Evolutionary conservation across 2,113 vertebrate genomes (phyloP).

Genomic region (Diphyllodes magnificus): DNA sequence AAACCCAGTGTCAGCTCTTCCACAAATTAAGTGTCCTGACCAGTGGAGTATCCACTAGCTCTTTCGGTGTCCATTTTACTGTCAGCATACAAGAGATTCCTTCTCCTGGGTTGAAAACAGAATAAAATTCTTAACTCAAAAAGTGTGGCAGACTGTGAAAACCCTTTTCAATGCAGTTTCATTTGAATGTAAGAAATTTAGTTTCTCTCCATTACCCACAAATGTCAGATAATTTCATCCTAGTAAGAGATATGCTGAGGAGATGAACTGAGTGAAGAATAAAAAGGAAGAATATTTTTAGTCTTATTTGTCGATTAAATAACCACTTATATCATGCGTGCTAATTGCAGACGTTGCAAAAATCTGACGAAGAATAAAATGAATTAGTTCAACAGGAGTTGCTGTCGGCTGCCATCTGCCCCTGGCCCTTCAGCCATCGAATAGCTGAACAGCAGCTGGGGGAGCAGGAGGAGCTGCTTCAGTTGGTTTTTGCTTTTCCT

Average conservation of each 20-base stretch:
- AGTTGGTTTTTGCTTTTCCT: background rate
- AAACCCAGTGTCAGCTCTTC: background rate
- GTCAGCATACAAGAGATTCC: background rate
- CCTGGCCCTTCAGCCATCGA: accelerated
- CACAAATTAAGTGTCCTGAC: background rate
- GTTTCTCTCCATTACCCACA: background rate
- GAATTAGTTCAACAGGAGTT: background rate
- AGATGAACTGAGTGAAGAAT: background rate
- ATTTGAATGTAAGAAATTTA: background rate
- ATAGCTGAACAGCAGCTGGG: background rate
- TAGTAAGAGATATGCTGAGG: background rate
- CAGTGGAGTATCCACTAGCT: background rate
- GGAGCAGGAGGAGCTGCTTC: background rate
- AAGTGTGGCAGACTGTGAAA: background rate
- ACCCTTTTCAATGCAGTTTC: background rate
- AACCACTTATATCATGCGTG: accelerated
- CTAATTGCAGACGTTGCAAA: background rate
- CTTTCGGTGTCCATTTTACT: background rate
- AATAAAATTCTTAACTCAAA: background rate
- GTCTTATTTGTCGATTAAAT: background rate
- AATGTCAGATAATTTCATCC: background rate
- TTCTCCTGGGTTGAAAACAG: background rate
- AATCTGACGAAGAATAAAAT: background rate
- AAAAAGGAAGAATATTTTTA: background rate
- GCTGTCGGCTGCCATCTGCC: background rate